Percentiles rank a stretch among this genome's conserved stretches.
These are phyloP conservation scores for Lithosia quadra DNA, from an alignment of 2,888 invertebrate genomes.

Conservation along the genomic window DNA sequence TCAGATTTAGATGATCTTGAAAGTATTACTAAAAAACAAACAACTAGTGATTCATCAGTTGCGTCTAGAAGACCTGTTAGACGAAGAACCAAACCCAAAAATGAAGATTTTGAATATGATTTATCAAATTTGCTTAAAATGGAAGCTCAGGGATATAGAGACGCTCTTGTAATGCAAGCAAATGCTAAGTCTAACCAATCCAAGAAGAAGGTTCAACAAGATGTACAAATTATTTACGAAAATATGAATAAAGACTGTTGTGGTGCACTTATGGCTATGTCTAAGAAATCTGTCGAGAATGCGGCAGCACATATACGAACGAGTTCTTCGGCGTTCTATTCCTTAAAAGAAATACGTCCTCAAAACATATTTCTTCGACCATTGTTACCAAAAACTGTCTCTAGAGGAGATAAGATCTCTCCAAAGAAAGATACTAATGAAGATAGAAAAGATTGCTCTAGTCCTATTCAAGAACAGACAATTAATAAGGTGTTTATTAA, in stretches of 20 bases:
- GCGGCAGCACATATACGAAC: conserved; percentile 73
- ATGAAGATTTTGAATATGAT: conserved; percentile 92
- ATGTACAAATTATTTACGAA: conserved; percentile 63
- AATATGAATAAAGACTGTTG: conserved; percentile 72
- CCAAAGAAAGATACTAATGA: conserved; percentile 71
- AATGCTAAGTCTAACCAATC: conserved; percentile 61
- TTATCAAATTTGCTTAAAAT: conserved; percentile 86
- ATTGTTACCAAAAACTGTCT: conserved; percentile 69
- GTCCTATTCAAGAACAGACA: conserved; percentile 90
- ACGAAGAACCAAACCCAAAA: conserved; percentile 88
- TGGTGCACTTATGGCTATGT: conserved; percentile 73
- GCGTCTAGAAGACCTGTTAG: conserved; percentile 87
- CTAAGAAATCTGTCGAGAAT: conserved; percentile 71
- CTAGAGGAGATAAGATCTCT: conserved; percentile 71
- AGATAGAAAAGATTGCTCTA: conserved; percentile 85
- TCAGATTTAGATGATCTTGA: conserved; percentile 81
- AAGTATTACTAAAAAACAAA: conserved; percentile 61
- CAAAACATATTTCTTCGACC: conserved; percentile 75
- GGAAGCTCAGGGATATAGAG: conserved; percentile 83
- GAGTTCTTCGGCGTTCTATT: conserved; percentile 52
- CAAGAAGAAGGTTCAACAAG: conserved; percentile 70
- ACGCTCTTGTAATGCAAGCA: conserved; percentile 62
- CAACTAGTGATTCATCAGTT: conserved; percentile 52
- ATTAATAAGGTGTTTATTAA: conserved; percentile 34
- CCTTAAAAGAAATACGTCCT: conserved; percentile 60